A percentile compares a stretch with the other conserved stretches of the same genome.
phyloP scores from a whole-genome alignment of 2,888 invertebrate species.

The Barypeithes pellucidus region DNA sequence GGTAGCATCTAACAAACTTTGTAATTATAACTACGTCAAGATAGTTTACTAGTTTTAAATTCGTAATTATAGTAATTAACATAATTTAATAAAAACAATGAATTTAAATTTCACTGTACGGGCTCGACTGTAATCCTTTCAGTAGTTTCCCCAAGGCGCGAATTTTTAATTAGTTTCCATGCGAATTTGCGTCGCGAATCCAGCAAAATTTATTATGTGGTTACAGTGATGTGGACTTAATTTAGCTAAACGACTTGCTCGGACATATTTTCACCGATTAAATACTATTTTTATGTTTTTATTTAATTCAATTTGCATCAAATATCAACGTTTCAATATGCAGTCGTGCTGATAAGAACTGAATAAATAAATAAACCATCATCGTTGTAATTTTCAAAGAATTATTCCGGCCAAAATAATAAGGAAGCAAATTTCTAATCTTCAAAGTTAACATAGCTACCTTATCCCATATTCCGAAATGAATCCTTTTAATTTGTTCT shows the following conservation, averaged over 20 bases:
- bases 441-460: conserved; percentile 50
- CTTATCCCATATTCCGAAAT: conserved; percentile 44
- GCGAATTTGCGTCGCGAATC: conserved; percentile 5
- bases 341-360: no score
- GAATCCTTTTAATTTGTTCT: conserved; percentile 47
- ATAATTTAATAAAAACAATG: conserved; percentile 17
- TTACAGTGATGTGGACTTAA: conserved; percentile 1
- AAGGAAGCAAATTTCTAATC: conserved; percentile 41
- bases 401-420: conserved; percentile 23
- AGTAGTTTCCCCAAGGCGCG: not conserved
- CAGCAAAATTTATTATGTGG: not conserved
- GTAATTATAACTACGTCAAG: no score
- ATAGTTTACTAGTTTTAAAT: not conserved
- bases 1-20: no score
- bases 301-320: not conserved
- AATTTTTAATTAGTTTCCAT: conserved; percentile 12
- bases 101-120: not conserved
- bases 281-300: not conserved
- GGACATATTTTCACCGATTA: not conserved
- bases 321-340: no score
- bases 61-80: not conserved
- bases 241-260: not conserved
- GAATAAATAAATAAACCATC: no score
- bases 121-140: not conserved
- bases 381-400: not conserved